These are phyloP conservation scores for Turritopsis rubra DNA, from an alignment of 30 jellyfish, hydroid and myxozoan species.

Conservation along the genomic window DNA sequence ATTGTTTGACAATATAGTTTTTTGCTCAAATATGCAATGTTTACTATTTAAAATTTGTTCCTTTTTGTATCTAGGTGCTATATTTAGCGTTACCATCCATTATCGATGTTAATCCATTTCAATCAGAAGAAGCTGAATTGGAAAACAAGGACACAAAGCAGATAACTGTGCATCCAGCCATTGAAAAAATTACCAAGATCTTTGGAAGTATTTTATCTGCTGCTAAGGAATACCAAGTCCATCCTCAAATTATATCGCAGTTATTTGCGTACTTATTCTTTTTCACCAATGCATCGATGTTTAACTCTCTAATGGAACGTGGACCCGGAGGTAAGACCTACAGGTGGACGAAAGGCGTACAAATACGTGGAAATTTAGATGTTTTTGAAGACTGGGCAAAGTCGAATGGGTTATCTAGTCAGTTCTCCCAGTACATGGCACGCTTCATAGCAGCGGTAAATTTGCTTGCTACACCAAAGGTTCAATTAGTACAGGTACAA, in stretches of 20 bases:
- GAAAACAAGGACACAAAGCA: conserved; percentile 47
- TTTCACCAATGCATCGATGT: conserved; percentile 90
- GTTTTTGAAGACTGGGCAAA: conserved; percentile 84
- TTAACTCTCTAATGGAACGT: conserved; percentile 87
- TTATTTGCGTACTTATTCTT: conserved; percentile 85
- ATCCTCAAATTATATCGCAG: conserved; percentile 77
- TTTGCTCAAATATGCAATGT: neutral
- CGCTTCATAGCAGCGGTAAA: conserved; percentile 78
- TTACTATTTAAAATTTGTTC: neutral
- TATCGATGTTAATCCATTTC: conserved; percentile 91
- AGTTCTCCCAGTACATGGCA: conserved; percentile 52
- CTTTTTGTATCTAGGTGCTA: conserved; percentile 45
- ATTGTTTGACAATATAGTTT: neutral
- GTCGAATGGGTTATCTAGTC: conserved; percentile 54
- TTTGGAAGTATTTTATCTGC: conserved; percentile 44
- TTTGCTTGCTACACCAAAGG: conserved; percentile 73
- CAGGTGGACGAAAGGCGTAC: conserved; percentile 98
- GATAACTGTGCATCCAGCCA: conserved; percentile 68
- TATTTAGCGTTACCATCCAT: conserved; percentile 91
- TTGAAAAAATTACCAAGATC: conserved; percentile 47
- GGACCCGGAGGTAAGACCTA: conserved; percentile 96
- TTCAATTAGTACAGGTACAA: conserved; percentile 68
- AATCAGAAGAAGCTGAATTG: conserved; percentile 54
- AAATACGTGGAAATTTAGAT: conserved; percentile 90
- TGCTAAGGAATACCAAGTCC: conserved; percentile 67